Evolutionary conservation across 23 tunicate genomes (phyloP), one percentile per base, ranked within the genome.

Genomic region (Ciona savignyi): DNA sequence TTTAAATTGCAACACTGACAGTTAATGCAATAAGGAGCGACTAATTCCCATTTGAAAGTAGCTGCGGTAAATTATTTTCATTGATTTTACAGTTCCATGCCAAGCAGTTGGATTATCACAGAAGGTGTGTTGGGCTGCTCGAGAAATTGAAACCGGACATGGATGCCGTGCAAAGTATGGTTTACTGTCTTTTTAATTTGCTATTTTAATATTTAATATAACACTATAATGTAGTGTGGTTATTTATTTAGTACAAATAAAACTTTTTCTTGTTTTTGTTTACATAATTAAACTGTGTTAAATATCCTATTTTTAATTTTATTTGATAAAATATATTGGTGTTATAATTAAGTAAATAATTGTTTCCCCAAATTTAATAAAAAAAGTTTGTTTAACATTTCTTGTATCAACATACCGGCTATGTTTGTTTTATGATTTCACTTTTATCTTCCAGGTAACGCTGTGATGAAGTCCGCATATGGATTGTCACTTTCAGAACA

Each of bases 31-130:
- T 42, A 42, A 42, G 15, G 56, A 42, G 9, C 11, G 15, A 42
- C 11, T 42, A 42, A 42, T 42, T 42, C 56, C 56, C 56, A 42
- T 42, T 15, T 42, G 56, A 9, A 42, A 42, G 56, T 15, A 42
- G n/a, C n/a, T n/a, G 56, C 56, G 15, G 11, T 42, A 42, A 42
- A 42, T 42, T 6, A 42, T 42, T 42, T 15, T 15, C 15, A 42
- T 42, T 42, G 56, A 9, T 77, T 77, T 67, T 73, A 66, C 76
- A 91, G 97, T 85, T 74, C 60, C 78, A 86, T 30, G 70, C 85
- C 3, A 91, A 85, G 66, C 78, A 81, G 62, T 62, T 91, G 31
- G 91, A 81, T 21, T 91, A 91, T 80, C 97, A 91, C 51, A 70
- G 70, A 66, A 79, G 65, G 49, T 91, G 97, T 71, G 97, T 80